Evolutionary conservation across 2,113 vertebrate genomes (phyloP).

Genomic region (Fulica atra): DNA sequence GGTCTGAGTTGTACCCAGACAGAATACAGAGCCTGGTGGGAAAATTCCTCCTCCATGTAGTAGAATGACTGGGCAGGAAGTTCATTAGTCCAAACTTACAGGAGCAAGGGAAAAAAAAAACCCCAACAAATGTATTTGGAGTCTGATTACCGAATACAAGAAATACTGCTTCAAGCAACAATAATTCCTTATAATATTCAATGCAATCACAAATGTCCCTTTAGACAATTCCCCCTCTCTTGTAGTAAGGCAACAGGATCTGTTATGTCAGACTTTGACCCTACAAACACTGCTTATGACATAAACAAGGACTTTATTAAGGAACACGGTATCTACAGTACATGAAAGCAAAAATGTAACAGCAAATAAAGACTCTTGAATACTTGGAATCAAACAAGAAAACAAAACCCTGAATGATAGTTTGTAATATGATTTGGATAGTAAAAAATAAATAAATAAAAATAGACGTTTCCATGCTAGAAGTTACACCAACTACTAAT

Average conservation of each 20-base stretch:
- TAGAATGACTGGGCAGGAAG: conserved; percentile 1
- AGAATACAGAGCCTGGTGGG: background rate
- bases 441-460: background rate
- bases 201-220: background rate
- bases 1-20: background rate
- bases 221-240: background rate
- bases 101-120: background rate
- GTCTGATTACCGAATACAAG: background rate
- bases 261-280: background rate
- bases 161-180: background rate
- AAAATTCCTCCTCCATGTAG: background rate
- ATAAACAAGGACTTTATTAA: conserved; percentile 35
- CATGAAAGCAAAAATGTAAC: conserved; percentile 26
- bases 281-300: background rate
- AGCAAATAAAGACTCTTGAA: background rate
- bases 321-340: background rate
- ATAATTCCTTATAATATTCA: background rate
- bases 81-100: conserved; percentile 40
- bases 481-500: background rate
- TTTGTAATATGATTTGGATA: background rate
- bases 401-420: background rate
- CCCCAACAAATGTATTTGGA: background rate
- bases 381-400: background rate
- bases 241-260: background rate
- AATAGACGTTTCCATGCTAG: background rate